Conservation (phyloP, 2,797 vertebrate species). For the Synaphobranchus kaupii region DNA sequence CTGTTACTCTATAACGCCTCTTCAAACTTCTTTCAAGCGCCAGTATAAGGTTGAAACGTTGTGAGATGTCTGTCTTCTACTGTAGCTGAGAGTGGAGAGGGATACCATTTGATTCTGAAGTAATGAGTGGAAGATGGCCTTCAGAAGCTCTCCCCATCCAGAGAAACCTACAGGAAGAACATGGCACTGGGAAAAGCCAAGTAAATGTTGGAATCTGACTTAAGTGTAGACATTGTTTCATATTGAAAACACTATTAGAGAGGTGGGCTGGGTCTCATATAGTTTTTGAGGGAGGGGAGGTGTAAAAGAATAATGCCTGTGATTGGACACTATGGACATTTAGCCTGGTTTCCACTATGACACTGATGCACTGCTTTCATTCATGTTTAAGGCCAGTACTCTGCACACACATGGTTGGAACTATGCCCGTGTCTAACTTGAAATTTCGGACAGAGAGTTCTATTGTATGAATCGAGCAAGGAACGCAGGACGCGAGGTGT, state of each 20-base stretch:
- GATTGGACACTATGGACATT: constrained; percentile 52
- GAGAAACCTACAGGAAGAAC: constrained; percentile 51
- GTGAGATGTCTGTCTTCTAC: constrained; percentile 26
- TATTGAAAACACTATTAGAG: constrained; percentile 78
- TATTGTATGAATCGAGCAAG: not conserved
- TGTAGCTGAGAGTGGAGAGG: constrained; percentile 87
- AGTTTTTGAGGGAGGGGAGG: not conserved
- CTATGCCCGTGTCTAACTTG: constrained; percentile 12
- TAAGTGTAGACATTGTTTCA: constrained; percentile 80
- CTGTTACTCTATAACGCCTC: not conserved
- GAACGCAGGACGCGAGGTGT: not conserved
- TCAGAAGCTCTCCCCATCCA: not conserved
- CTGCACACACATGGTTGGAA: not conserved
- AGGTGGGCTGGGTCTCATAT: not conserved
- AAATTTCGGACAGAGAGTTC: not conserved
- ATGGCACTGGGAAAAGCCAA: constrained; percentile 68
- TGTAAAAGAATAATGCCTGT: not conserved
- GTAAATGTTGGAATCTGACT: constrained; percentile 85
- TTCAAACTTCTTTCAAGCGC: not conserved
- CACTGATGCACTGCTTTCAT: constrained; percentile 3
- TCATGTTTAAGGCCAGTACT: constrained; percentile 7
- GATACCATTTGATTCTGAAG: constrained; percentile 81
- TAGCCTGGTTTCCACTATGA: constrained; percentile 37
- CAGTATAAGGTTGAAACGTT: too few species aligned
- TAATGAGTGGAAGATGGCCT: constrained; percentile 50